Percentiles rank a stretch among this genome's conserved stretches.
phyloP scores from a whole-genome alignment of 2,797 vertebrate species.

The Geotrypetes seraphini region DNA sequence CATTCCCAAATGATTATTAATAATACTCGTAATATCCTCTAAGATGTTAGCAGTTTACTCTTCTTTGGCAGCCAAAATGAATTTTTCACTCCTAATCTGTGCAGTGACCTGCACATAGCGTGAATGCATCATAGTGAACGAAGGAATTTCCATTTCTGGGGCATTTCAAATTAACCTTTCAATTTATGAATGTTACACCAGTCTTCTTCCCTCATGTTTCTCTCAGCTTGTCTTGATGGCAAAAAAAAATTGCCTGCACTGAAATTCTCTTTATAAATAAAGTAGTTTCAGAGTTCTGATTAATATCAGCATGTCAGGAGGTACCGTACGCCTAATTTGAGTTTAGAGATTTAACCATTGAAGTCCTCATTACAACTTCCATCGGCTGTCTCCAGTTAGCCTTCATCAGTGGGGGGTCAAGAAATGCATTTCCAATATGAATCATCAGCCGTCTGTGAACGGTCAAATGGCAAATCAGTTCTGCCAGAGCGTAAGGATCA shows the following conservation, averaged over 20 bases:
- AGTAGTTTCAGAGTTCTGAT: constrained; percentile 29
- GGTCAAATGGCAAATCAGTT: constrained; percentile 32
- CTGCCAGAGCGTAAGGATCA: constrained; percentile 20
- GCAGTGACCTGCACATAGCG: too few species aligned
- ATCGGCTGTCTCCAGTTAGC: constrained; percentile 38
- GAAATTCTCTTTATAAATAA: constrained; percentile 37
- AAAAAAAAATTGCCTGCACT: constrained; percentile 10
- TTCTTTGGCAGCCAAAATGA: too few species aligned
- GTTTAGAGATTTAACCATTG: constrained; percentile 33
- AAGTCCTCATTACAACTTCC: constrained; percentile 29
- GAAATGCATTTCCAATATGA: constrained; percentile 32
- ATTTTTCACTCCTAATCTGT: too few species aligned
- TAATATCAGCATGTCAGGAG: constrained; percentile 37
- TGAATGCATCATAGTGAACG: too few species aligned
- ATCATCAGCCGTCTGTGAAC: constrained; percentile 19
- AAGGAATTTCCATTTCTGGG: too few species aligned
- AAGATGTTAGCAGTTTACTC: too few species aligned
- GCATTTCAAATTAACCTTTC: constrained; percentile 39
- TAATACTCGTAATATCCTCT: too few species aligned
- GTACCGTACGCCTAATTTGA: constrained; percentile 42
- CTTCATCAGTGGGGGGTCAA: constrained; percentile 32
- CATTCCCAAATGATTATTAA: too few species aligned
- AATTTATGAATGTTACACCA: constrained; percentile 15
- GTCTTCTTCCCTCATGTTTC: too few species aligned
- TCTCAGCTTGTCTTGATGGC: constrained; percentile 7